phyloP scores from a whole-genome alignment of 1,140 invertebrate genomes.

The Physella acuta region DNA sequence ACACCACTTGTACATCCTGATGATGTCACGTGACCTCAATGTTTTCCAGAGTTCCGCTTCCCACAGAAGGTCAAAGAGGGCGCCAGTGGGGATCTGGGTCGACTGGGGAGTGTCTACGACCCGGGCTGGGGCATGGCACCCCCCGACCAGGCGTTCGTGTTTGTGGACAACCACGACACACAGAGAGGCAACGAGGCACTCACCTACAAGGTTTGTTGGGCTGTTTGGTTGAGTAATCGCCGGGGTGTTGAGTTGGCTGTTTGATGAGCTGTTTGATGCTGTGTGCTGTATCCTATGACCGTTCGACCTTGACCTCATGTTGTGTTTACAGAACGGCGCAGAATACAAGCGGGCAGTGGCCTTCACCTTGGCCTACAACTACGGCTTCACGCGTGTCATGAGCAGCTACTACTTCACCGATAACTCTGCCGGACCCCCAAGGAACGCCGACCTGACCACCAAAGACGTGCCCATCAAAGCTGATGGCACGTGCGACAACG shows the following conservation, averaged over 20 bases:
- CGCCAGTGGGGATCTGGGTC: conserved; percentile 32
- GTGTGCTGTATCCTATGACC: too few relatives aligned
- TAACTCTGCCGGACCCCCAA: conserved; percentile 34
- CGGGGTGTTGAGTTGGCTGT: too few relatives aligned
- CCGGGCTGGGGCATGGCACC: conserved; percentile 51
- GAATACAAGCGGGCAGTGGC: conserved; percentile 71
- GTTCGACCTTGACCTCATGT: too few relatives aligned
- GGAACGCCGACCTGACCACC: conserved; percentile 65
- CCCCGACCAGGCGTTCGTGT: conserved; percentile 58
- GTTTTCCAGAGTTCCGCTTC: conserved; percentile 70
- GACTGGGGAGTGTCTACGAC: conserved; percentile 31
- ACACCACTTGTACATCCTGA: too few relatives aligned
- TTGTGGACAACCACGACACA: conserved; percentile 63
- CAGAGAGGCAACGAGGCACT: conserved; percentile 59
- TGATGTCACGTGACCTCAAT: too few relatives aligned
- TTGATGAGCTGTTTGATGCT: too few relatives aligned
- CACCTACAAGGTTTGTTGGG: conserved; percentile 40
- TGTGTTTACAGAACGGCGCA: conserved; percentile 53
- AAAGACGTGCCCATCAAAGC: conserved; percentile 62
- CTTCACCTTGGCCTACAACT: conserved; percentile 76
- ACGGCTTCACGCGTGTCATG: conserved; percentile 75
- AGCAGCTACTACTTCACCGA: conserved; percentile 68
- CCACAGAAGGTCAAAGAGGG: conserved; percentile 38
- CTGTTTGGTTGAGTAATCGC: too few relatives aligned
- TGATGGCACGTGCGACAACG: conserved; percentile 69